These are phyloP conservation scores for Mimumesa dahlbomi DNA, from an alignment of 2,888 invertebrate genomes.

Conservation along the genomic window DNA sequence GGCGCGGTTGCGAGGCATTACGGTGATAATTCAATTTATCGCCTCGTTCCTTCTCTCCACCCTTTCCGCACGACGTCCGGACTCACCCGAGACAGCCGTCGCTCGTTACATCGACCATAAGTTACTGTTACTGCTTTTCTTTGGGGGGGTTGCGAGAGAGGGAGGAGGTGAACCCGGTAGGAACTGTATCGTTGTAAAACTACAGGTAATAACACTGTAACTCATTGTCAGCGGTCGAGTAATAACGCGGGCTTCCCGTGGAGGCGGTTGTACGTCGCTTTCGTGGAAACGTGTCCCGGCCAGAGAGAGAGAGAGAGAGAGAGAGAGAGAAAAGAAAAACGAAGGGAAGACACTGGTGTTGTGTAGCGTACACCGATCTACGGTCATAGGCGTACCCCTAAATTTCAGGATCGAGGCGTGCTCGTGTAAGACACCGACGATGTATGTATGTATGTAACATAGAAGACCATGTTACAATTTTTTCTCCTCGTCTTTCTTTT, in stretches of 20 bases:
- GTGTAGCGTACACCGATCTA: constrained; percentile 10
- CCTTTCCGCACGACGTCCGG: not conserved
- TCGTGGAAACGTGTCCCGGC: constrained; percentile 53
- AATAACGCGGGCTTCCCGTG: constrained; percentile 58
- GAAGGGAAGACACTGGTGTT: constrained; percentile 15
- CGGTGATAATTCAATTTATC: constrained; percentile 50
- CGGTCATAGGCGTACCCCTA: constrained; percentile 7
- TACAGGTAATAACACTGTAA: constrained; percentile 64
- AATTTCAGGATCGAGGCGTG: too few species aligned
- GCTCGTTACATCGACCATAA: constrained; percentile 47
- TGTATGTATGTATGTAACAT: too few species aligned
- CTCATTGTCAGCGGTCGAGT: constrained; percentile 57
- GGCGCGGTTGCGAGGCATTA: constrained; percentile 4
- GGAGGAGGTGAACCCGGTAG: constrained; percentile 56
- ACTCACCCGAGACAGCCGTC: constrained; percentile 1
- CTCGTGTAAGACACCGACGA: not conserved
- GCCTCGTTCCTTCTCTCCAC: constrained; percentile 21
- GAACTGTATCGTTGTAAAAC: constrained; percentile 67
- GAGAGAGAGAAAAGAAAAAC: constrained; percentile 4
- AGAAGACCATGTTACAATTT: not conserved
- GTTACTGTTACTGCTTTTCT: constrained; percentile 43
- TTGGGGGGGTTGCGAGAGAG: constrained; percentile 4
- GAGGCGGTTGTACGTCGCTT: constrained; percentile 50
- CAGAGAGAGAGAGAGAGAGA: not conserved
- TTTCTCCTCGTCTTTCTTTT: not conserved